phyloP scores from a whole-genome alignment of 2,888 invertebrate species.

The Callimorpha dominula region DNA sequence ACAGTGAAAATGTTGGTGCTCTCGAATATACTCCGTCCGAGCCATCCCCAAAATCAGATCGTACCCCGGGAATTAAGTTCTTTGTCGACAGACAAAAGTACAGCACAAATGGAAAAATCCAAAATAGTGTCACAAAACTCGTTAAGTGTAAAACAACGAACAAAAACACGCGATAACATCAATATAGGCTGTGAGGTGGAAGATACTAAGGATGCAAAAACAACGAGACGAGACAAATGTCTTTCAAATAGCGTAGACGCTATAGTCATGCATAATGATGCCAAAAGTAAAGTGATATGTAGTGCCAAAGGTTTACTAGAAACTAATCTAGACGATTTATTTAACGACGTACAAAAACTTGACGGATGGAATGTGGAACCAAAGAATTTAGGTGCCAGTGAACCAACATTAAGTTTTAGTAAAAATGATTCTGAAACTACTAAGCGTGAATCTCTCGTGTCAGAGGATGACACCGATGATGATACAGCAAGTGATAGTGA shows the following conservation, averaged over 20 bases:
- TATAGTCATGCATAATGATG: conserved; percentile 72
- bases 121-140: conserved; percentile 70
- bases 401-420: conserved; percentile 76
- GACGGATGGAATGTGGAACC: conserved; percentile 73
- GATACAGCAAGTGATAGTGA: conserved; percentile 80
- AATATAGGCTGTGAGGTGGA: conserved; percentile 61
- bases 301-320: conserved; percentile 87
- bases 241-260: conserved; percentile 80
- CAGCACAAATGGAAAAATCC: conserved; percentile 56
- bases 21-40: conserved; percentile 81
- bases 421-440: conserved; percentile 62
- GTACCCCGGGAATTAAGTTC: conserved; percentile 64
- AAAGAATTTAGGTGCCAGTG: conserved; percentile 80
- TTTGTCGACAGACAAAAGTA: conserved; percentile 59
- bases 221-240: conserved; percentile 70
- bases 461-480: conserved; percentile 77
- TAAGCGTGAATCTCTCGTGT: conserved; percentile 77
- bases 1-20: conserved; percentile 85
- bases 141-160: conserved; percentile 73
- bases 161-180: conserved; percentile 74
- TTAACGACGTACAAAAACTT: conserved; percentile 72
- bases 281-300: conserved; percentile 82
- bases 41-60: conserved; percentile 73
- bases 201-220: conserved; percentile 60
- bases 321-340: conserved; percentile 84